Base-by-base conservation (phyloP, 2,888 invertebrate species). In the Cyaniris semiargus region DNA sequence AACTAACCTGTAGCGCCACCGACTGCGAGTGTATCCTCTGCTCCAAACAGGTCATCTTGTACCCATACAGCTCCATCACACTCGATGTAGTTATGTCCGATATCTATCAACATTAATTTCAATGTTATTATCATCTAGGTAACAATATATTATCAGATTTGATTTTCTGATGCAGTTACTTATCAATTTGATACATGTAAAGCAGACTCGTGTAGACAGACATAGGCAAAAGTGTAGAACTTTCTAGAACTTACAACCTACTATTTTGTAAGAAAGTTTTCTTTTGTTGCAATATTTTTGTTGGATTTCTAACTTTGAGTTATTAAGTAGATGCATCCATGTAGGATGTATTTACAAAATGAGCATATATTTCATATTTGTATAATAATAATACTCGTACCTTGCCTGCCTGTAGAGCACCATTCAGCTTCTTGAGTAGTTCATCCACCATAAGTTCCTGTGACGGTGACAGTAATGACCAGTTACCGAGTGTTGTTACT, bases 11-110 rank as follows among this genome's bases (percentile, higher is more conserved):
- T 80, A 90, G 85, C 0, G 91, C 94, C 10, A 88, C 88, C 0
- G 92, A 90, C 78, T 90, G 93, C 7, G 89, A 91, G 80, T 93
- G 93, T 21, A 94, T 81, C 77, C 94, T 84, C 79, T 94, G 94
- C 80, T 94, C 94, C 76, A 94, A 82, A 53, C 93, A 93, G 0
- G 95, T 94, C 86, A 96, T 90, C 85, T 96, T 96, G 85, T 96
- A 96, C 27, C 96, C 96, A 78, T 96, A 96, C 79, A 96, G 84
- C 85, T 96, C 96, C 95, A 96, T 96, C 5, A 96, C 95, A 74
- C 96, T 95, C 0, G 96, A 96, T 0, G 95, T 96, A 0, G 95
- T 94, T 76, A 96, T 90, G 81, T 96, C 95, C 0, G 88, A 86
- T 74, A 95, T 89, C 90, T 94, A 83, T 3, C 21, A 76, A 44